phyloP scores from a whole-genome alignment of 2,888 invertebrate genomes.

The Autographa gamma region DNA sequence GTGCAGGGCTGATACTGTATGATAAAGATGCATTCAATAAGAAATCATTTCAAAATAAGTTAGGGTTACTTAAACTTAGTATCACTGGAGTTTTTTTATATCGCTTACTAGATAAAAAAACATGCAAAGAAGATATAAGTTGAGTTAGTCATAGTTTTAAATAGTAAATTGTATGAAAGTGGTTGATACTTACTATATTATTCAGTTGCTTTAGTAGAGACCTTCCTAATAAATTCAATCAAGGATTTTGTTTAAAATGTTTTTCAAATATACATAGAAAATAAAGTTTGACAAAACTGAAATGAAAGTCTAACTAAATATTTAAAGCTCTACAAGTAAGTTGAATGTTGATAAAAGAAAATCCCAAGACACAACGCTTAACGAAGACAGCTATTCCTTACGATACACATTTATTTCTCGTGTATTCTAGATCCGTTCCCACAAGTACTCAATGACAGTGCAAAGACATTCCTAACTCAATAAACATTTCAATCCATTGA shows the following conservation, averaged over 20 bases:
- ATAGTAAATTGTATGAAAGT: too few species aligned
- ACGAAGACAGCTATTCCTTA: background rate
- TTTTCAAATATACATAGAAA: too few species aligned
- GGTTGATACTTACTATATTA: too few species aligned
- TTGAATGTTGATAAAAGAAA: too few species aligned
- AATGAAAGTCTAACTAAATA: too few species aligned
- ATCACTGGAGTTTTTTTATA: background rate
- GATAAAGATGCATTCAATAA: slow-evolving; percentile 17
- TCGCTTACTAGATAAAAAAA: background rate
- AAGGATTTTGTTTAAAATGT: too few species aligned
- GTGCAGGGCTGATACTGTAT: slow-evolving; percentile 22
- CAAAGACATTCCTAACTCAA: slow-evolving; percentile 43
- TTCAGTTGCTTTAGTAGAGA: too few species aligned
- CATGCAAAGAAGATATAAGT: background rate
- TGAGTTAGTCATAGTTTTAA: too few species aligned
- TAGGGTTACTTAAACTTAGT: background rate
- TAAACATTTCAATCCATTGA: slow-evolving; percentile 38
- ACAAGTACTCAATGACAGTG: slow-evolving; percentile 32
- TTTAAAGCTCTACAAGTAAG: too few species aligned
- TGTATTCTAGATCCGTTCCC: background rate
- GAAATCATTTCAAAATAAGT: background rate
- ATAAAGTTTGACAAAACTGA: too few species aligned
- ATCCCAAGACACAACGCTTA: too few species aligned
- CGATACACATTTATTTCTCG: slow-evolving; percentile 7
- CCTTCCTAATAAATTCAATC: too few species aligned